Conservation (phyloP, 2,113 vertebrate genomes). For the Pelodiscus sinensis region DNA sequence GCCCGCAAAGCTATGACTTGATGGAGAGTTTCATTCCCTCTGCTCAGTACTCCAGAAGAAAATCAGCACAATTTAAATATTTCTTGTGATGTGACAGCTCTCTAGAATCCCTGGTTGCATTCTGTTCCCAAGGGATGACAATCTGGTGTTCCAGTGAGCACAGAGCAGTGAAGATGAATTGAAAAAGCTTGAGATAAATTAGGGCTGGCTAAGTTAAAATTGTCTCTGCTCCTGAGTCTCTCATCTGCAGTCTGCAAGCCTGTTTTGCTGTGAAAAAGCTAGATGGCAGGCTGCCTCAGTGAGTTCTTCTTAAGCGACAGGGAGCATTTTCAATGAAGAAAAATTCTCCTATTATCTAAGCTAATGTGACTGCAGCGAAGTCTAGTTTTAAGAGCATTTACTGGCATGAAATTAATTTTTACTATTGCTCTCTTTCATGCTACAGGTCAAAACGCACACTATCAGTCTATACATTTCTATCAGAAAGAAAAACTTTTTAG, state of each 20-base stretch:
- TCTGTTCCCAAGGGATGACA: conserved; percentile 81
- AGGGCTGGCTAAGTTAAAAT: conserved; percentile 86
- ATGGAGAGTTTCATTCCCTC: conserved; percentile 84
- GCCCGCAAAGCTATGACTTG: conserved; percentile 82
- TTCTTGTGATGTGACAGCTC: conserved; percentile 82
- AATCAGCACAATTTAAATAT: conserved; percentile 84
- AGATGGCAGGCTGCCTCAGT: conserved; percentile 87
- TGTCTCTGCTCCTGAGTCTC: conserved; percentile 83
- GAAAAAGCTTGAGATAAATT: conserved; percentile 85
- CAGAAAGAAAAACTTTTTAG: conserved; percentile 62
- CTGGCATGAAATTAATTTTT: conserved; percentile 76
- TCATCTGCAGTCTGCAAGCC: conserved; percentile 87
- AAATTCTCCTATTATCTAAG: conserved; percentile 85
- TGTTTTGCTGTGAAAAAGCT: conserved; percentile 88
- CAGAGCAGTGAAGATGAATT: conserved; percentile 81
- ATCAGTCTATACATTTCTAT: conserved; percentile 17
- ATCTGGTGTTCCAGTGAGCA: conserved; percentile 80
- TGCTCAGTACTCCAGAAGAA: conserved; percentile 84
- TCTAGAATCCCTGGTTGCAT: conserved; percentile 77
- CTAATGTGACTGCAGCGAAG: conserved; percentile 84
- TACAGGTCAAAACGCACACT: conserved; percentile 43
- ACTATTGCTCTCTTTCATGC: conserved; percentile 64
- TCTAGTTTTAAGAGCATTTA: conserved; percentile 80
- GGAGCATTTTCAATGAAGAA: conserved; percentile 85
- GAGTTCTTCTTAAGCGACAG: conserved; percentile 83